Evolutionary conservation across 2,888 invertebrate species (phyloP).

Genomic region (Allygus modestus): DNA sequence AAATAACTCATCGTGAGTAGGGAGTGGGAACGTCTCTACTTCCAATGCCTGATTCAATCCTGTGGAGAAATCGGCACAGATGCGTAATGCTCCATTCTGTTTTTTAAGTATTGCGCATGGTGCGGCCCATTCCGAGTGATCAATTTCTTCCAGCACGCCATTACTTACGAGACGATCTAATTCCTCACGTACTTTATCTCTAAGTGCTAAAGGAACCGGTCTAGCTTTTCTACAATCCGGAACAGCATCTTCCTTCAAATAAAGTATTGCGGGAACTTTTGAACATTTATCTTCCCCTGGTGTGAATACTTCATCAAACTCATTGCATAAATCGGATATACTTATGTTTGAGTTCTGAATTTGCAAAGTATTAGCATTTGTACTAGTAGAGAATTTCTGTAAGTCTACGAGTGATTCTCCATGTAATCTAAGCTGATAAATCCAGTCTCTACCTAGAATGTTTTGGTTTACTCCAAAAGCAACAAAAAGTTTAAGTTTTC

Average conservation of each 20-base stretch:
- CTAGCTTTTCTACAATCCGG: slow-evolving; percentile 20
- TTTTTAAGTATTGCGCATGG: slow-evolving; percentile 26
- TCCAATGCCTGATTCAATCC: slow-evolving; percentile 28
- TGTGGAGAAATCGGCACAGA: slow-evolving; percentile 26
- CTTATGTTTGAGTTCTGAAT: neutral
- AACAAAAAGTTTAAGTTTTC: neutral
- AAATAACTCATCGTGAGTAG: too few species aligned
- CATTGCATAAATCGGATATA: neutral
- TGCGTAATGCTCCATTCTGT: slow-evolving; percentile 7
- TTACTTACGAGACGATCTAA: slow-evolving; percentile 25
- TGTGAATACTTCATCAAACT: neutral
- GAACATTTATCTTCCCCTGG: too few species aligned
- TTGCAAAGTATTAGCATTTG: neutral
- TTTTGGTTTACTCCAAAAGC: slow-evolving; percentile 18
- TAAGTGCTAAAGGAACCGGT: slow-evolving; percentile 27
- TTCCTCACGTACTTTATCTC: slow-evolving; percentile 34
- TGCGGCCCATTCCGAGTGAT: slow-evolving; percentile 42
- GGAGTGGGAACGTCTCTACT: neutral
- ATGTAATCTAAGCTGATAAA: neutral
- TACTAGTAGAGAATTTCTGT: neutral
- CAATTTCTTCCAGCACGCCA: slow-evolving; percentile 6
- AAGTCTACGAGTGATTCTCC: neutral
- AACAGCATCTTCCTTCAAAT: neutral
- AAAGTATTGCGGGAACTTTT: slow-evolving; percentile 16
- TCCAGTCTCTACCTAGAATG: slow-evolving; percentile 33